phyloP scores from a whole-genome alignment of 2,113 vertebrate genomes.

The Mirounga angustirostris region DNA sequence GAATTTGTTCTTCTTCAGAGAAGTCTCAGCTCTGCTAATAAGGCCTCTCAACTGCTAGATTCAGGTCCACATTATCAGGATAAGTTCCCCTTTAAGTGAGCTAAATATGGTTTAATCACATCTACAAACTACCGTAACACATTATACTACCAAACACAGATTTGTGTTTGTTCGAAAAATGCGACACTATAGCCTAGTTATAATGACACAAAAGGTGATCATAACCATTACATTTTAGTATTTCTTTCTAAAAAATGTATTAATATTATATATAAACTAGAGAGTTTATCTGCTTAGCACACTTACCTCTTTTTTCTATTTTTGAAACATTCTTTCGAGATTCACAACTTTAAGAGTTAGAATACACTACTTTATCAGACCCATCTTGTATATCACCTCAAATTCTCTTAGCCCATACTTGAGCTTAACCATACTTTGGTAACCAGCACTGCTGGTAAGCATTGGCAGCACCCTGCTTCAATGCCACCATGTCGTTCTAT shows the following conservation, averaged over 20 bases:
- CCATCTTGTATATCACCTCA: background rate
- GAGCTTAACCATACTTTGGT: background rate
- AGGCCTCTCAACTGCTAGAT: background rate
- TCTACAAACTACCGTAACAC: background rate
- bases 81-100: background rate
- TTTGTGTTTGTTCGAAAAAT: background rate
- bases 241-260: background rate
- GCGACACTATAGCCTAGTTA: background rate
- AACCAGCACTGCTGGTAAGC: background rate
- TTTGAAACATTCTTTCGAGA: background rate
- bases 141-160: background rate
- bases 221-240: background rate
- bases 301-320: too few species aligned
- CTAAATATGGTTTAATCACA: background rate
- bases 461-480: background rate
- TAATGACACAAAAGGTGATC: too few species aligned
- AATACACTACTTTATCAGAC: background rate
- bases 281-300: background rate
- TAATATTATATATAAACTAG: background rate
- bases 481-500: background rate
- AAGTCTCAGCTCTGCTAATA: background rate
- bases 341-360: background rate
- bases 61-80: background rate
- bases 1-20: background rate
- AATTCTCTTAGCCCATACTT: background rate